Evolutionary conservation across 2,888 invertebrate genomes (phyloP).

Genomic region (Phengaris arion): DNA sequence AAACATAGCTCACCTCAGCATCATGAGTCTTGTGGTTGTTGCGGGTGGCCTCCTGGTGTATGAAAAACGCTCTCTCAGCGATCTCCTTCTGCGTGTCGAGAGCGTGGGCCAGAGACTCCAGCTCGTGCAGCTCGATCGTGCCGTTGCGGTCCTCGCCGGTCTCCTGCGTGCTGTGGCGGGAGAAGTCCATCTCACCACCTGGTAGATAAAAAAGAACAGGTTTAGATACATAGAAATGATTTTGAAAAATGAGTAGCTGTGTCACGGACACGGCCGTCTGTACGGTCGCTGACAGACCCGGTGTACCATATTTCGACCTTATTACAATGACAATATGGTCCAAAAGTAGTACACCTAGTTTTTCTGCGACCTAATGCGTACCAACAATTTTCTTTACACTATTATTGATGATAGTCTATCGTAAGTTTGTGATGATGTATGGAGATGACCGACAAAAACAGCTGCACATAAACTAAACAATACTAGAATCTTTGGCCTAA

Average conservation of each 20-base stretch:
- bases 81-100: slow-evolving; percentile 87
- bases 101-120: slow-evolving; percentile 85
- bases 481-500: not conserved
- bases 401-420: too few relatives aligned
- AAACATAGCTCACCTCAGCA: slow-evolving; percentile 73
- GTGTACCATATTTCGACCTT: too few relatives aligned
- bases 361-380: too few relatives aligned
- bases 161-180: slow-evolving; percentile 58
- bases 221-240: not conserved
- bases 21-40: slow-evolving; percentile 80
- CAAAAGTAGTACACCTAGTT: too few relatives aligned
- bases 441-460: not conserved
- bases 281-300: too few relatives aligned
- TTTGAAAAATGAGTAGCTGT: too few relatives aligned
- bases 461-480: not conserved
- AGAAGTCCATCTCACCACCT: slow-evolving; percentile 71
- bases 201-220: not conserved
- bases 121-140: slow-evolving; percentile 82
- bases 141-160: slow-evolving; percentile 53
- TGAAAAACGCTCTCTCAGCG: slow-evolving; percentile 82
- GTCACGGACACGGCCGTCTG: too few relatives aligned
- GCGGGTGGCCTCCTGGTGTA: slow-evolving; percentile 82
- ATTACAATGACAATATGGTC: too few relatives aligned
- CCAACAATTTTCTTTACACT: too few relatives aligned
- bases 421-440: not conserved